Evolutionary conservation across 2,888 invertebrate species (phyloP).

Genomic region (Anoncus sp.): DNA sequence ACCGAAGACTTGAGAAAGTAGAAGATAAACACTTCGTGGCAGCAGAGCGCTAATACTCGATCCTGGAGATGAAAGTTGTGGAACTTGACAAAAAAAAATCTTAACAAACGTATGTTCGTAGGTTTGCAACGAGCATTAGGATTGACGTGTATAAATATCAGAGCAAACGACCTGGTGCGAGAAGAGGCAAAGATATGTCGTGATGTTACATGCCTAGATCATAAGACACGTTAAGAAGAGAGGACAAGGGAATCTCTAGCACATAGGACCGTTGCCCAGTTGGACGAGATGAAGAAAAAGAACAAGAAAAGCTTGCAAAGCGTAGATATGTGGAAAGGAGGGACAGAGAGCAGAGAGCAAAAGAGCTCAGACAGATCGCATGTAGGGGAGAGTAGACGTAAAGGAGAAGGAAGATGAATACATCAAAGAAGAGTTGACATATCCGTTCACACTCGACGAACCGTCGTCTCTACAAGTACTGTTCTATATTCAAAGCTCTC

Average conservation of each 20-base stretch:
- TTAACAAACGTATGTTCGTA: too few species aligned
- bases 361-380: conserved; percentile 50
- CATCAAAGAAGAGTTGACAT: conserved; percentile 81
- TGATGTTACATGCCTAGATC: background rate
- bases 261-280: conserved; percentile 24
- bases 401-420: conserved; percentile 69
- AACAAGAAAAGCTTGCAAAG: conserved; percentile 29
- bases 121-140: too few species aligned
- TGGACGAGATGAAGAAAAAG: conserved; percentile 18
- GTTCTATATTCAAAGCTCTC: conserved; percentile 53
- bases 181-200: conserved; percentile 33
- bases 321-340: background rate
- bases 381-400: conserved; percentile 61
- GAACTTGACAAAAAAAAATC: too few species aligned
- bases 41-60: conserved; percentile 2
- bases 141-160: conserved; percentile 43
- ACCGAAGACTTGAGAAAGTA: conserved; percentile 26
- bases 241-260: conserved; percentile 27
- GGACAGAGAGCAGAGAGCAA: conserved; percentile 36
- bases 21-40: conserved; percentile 1
- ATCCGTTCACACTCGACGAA: conserved; percentile 81
- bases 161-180: conserved; percentile 34
- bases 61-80: too few species aligned
- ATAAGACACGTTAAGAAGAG: background rate
- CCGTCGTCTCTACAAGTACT: conserved; percentile 45